These are phyloP conservation scores for Argya squamiceps DNA, from an alignment of 2,797 vertebrate genomes.

Conservation along the genomic window DNA sequence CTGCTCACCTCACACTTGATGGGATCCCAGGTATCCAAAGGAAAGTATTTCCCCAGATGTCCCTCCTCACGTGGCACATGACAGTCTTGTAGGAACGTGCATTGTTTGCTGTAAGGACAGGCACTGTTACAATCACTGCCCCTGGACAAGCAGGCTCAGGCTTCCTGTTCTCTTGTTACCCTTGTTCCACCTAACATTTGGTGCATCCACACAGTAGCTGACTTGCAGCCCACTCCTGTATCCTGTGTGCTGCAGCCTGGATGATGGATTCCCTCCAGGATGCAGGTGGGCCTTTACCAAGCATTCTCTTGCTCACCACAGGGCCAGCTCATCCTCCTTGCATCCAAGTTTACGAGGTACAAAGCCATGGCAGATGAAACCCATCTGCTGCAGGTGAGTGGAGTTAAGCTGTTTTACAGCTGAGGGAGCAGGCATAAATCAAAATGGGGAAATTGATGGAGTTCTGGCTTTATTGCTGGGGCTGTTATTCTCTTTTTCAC, in stretches of 20 bases:
- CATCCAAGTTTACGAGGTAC: background rate
- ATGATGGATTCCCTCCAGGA: background rate
- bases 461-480: background rate
- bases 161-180: background rate
- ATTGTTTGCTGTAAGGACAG: background rate
- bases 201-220: background rate
- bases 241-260: background rate
- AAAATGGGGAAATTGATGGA: background rate
- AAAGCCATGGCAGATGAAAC: background rate
- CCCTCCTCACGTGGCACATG: background rate
- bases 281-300: background rate
- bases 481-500: background rate
- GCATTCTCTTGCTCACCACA: background rate
- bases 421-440: background rate
- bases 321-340: background rate
- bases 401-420: background rate
- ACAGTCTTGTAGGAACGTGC: background rate
- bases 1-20: background rate
- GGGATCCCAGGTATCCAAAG: background rate
- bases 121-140: background rate
- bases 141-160: background rate
- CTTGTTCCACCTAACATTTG: background rate
- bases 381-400: background rate
- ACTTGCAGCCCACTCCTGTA: background rate
- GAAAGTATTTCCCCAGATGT: background rate